phyloP scores from a whole-genome alignment of 37 sponge, comb jelly and placozoan genomes.

The Spongia lamella region DNA sequence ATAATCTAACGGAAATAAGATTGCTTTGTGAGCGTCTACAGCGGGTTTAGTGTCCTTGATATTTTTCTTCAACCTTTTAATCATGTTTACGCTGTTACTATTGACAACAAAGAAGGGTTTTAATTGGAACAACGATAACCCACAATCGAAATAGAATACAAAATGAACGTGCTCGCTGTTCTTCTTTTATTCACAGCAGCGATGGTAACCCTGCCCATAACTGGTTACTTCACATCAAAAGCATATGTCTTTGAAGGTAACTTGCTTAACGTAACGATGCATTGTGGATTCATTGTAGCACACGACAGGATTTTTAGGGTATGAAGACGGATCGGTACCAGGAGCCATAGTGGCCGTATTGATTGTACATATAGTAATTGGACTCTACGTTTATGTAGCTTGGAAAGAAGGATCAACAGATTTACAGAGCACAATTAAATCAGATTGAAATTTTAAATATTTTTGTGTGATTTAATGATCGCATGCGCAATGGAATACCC shows the following conservation, averaged over 20 bases:
- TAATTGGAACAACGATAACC: too few relatives aligned
- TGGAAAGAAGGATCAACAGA: conserved; percentile 57
- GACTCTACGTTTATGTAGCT: conserved; percentile 59
- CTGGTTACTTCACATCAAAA: conserved; percentile 56
- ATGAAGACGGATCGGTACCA: conserved; percentile 48
- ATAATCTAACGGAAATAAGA: conserved; percentile 68
- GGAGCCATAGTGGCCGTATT: conserved; percentile 61
- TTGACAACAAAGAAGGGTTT: too few relatives aligned
- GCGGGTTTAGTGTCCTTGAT: conserved; percentile 10
- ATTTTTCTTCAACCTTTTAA: conserved; percentile 32
- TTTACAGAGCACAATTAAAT: too few relatives aligned
- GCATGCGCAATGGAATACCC: too few relatives aligned
- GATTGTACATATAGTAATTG: conserved; percentile 67
- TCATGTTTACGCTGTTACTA: too few relatives aligned
- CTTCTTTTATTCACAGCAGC: conserved; percentile 48
- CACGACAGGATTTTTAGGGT: conserved; percentile 45
- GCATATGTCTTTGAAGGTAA: conserved; percentile 61
- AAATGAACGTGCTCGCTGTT: conserved; percentile 10
- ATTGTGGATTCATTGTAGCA: too few relatives aligned
- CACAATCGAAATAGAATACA: too few relatives aligned
- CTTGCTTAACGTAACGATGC: too few relatives aligned
- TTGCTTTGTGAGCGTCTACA: conserved; percentile 48
- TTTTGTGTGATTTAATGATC: too few relatives aligned
- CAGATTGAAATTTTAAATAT: too few relatives aligned
- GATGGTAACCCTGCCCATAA: conserved; percentile 63